phyloP scores from a whole-genome alignment of 2,888 invertebrate species.

The Clistopyga incitator region DNA sequence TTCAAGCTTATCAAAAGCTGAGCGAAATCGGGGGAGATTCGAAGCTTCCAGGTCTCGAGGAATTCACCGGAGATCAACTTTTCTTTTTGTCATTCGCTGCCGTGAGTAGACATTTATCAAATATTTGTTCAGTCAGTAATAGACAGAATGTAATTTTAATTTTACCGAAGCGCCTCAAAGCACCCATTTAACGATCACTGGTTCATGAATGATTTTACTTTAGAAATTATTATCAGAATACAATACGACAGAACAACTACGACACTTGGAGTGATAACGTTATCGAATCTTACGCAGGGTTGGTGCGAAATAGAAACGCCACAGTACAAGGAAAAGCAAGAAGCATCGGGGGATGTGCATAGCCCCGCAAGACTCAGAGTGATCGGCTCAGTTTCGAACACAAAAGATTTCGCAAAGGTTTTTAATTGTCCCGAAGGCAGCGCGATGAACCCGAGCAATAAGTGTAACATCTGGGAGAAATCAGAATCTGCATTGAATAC shows the following conservation, averaged over 20 bases:
- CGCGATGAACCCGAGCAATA: slow-evolving; percentile 64
- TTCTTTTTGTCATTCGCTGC: slow-evolving; percentile 88
- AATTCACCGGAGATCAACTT: slow-evolving; percentile 88
- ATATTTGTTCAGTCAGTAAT: too few species aligned
- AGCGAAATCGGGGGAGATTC: slow-evolving; percentile 75
- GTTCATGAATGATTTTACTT: too few species aligned
- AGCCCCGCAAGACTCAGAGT: slow-evolving; percentile 59
- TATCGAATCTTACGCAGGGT: slow-evolving; percentile 28
- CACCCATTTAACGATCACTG: too few species aligned
- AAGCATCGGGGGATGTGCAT: slow-evolving; percentile 37
- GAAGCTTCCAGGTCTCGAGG: slow-evolving; percentile 87
- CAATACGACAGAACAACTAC: too few species aligned
- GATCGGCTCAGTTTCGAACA: slow-evolving; percentile 62
- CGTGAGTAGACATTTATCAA: slow-evolving; percentile 37
- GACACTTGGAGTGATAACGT: too few species aligned
- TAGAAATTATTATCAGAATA: too few species aligned
- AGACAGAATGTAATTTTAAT: too few species aligned
- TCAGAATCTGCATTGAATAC: background rate
- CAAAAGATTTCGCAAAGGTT: slow-evolving; percentile 55
- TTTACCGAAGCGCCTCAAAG: too few species aligned
- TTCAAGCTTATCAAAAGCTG: slow-evolving; percentile 86
- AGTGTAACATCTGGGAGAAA: slow-evolving; percentile 62
- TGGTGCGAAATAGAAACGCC: slow-evolving; percentile 52
- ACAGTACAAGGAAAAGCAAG: slow-evolving; percentile 28
- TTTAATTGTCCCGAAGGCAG: slow-evolving; percentile 64